phyloP scores from a whole-genome alignment of 2,797 vertebrate species.

The Agapornis canus region DNA sequence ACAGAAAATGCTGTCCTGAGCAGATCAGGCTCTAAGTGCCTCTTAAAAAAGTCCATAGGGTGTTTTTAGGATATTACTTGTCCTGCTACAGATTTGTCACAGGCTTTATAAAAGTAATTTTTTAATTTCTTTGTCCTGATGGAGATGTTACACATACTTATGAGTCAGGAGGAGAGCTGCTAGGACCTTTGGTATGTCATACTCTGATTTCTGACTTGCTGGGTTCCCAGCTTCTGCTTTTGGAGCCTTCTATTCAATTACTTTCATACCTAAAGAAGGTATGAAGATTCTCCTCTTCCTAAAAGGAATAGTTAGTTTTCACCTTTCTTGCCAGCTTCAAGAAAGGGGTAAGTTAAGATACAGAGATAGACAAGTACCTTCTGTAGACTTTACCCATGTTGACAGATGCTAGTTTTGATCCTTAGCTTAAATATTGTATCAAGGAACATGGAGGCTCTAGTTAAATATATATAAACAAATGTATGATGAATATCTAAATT shows the following conservation, averaged over 20 bases:
- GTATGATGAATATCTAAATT: background rate
- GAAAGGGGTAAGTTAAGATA: background rate
- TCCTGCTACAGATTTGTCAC: background rate
- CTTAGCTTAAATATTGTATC: accelerated
- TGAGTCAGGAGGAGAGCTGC: background rate
- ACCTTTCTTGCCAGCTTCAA: background rate
- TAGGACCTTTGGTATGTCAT: background rate
- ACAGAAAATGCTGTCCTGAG: conserved; percentile 1
- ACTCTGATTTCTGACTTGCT: background rate
- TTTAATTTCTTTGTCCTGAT: background rate
- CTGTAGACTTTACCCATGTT: background rate
- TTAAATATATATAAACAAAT: background rate
- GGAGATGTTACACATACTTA: background rate
- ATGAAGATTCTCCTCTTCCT: background rate
- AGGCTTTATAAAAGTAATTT: background rate
- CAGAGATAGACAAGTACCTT: background rate
- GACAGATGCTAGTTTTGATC: background rate
- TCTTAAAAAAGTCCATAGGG: background rate
- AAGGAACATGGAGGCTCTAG: background rate
- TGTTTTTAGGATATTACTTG: background rate
- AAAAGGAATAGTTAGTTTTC: background rate
- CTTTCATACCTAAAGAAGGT: background rate
- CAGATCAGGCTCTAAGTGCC: background rate
- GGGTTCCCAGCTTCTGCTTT: background rate
- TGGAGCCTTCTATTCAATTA: background rate